Base-by-base conservation (phyloP, 2,888 invertebrate species). In the Holacanthella duospinosa region DNA sequence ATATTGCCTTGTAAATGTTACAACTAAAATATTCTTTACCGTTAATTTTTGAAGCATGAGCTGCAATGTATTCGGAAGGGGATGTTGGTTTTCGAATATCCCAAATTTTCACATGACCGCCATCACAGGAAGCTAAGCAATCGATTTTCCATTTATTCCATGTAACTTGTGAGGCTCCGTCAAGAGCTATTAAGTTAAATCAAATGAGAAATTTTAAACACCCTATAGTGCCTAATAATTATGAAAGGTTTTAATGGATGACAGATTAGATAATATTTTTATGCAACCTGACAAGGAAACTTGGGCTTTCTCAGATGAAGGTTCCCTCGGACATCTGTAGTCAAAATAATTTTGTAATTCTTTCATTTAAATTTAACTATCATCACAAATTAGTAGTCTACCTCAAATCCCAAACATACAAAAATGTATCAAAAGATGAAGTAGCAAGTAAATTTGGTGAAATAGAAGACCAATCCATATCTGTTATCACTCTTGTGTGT, bases 21-120 rank as follows among this genome's bases (percentile, higher is more conserved):
- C 9, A 9, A 16, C 36, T 9, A 36, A 26, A 6, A 27, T 55
- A 27, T 21, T 55, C 4, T 29, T 64, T 55, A 68, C 72, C 72
- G 64, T 72, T 70, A 73, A 80, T 80, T 77, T 80, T 84, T 55
- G 85, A 82, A 66, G 93, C 80, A 80, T 96, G 95, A 2, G 94
- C 95, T 27, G 94, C 88, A 73, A 96, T 91, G 74, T 94, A 95
- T 75, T 93, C 90, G 2, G 93, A 83, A 0, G 95, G 94, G 60
- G 87, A 83, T 58, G 86, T 85, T 67, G 87, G 84, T 80, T 93
- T 93, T 67, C 95, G 82, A 71, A 89, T 88, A 77, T 96, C 96
- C 95, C 95, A 96, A 70, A 96, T 85, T 77, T 94, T 87, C 2
- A 96, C 85, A 78, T 95, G 95, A 1, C 93, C 94, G 76, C 95